phyloP scores from a whole-genome alignment of 2,797 vertebrate genomes.

The Okamejei kenojei region DNA sequence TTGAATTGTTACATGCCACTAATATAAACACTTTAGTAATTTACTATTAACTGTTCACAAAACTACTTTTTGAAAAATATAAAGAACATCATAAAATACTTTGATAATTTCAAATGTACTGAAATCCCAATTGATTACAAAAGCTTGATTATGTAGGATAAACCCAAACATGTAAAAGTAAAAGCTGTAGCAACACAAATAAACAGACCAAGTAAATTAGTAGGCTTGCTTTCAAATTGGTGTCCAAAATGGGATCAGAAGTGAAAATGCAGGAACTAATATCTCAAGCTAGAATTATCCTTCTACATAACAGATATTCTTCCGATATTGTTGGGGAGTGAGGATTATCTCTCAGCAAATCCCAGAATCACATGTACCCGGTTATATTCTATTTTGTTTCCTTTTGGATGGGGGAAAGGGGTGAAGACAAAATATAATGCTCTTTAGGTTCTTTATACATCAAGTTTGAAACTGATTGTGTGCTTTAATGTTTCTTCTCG shows the following conservation, averaged over 20 bases:
- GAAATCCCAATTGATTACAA: not conserved
- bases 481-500: not conserved
- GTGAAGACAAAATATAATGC: not conserved
- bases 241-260: not conserved
- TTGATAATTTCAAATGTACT: not conserved
- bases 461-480: not conserved
- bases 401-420: no score
- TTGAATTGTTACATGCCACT: constrained; percentile 13
- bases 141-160: not conserved
- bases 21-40: constrained; percentile 15
- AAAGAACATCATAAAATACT: not conserved
- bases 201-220: not conserved
- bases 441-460: not conserved
- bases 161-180: not conserved
- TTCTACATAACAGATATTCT: not conserved
- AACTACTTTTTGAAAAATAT: constrained; percentile 9
- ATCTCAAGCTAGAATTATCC: not conserved
- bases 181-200: not conserved
- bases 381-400: not conserved
- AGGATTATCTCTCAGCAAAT: not conserved
- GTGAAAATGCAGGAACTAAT: not conserved
- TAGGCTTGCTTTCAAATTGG: not conserved
- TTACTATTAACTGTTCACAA: constrained; percentile 6
- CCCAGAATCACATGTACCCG: not conserved
- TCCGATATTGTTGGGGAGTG: not conserved